Conservation (phyloP, 92 coral and sea anemone genomes). For the Siderastrea siderea region DNA sequence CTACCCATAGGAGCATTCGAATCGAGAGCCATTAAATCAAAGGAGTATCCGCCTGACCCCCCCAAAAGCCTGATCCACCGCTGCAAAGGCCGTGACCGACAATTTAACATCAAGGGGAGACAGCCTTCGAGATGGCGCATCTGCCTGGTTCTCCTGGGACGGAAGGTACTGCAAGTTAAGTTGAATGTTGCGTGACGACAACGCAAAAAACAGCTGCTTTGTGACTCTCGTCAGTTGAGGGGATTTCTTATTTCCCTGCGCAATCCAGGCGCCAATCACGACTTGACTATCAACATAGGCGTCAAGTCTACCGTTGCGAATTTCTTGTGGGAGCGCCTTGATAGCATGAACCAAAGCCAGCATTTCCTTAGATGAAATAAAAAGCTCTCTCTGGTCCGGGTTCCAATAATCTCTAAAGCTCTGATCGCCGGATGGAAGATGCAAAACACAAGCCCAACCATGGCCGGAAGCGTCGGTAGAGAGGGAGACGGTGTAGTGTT, state of each 20-base stretch:
- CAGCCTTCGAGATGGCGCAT: constrained; percentile 37
- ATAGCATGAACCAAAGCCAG: constrained; percentile 54
- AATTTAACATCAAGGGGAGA: constrained; percentile 24
- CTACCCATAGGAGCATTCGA: constrained; percentile 42
- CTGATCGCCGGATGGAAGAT: constrained; percentile 10
- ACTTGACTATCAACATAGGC: constrained; percentile 31
- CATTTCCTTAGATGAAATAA: constrained; percentile 52
- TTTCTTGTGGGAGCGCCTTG: neutral
- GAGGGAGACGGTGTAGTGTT: constrained; percentile 25
- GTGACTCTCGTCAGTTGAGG: constrained; percentile 9
- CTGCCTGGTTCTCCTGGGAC: constrained; percentile 37
- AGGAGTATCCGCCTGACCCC: constrained; percentile 24
- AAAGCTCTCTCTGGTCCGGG: neutral
- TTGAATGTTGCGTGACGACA: constrained; percentile 1
- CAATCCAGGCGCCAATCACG: constrained; percentile 25
- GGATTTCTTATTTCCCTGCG: constrained; percentile 51
- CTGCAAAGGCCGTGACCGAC: constrained; percentile 11
- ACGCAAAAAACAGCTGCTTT: neutral
- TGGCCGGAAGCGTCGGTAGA: constrained; percentile 53
- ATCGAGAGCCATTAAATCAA: constrained; percentile 45
- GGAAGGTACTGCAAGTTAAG: too few species aligned
- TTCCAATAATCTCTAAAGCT: constrained; percentile 44
- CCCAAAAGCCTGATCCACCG: constrained; percentile 31
- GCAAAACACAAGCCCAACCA: constrained; percentile 50
- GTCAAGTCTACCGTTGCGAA: neutral